Evolutionary conservation across 1,140 invertebrate species (phyloP), one percentile per base, ranked within the genome.

Genomic region (Bombus confusus): DNA sequence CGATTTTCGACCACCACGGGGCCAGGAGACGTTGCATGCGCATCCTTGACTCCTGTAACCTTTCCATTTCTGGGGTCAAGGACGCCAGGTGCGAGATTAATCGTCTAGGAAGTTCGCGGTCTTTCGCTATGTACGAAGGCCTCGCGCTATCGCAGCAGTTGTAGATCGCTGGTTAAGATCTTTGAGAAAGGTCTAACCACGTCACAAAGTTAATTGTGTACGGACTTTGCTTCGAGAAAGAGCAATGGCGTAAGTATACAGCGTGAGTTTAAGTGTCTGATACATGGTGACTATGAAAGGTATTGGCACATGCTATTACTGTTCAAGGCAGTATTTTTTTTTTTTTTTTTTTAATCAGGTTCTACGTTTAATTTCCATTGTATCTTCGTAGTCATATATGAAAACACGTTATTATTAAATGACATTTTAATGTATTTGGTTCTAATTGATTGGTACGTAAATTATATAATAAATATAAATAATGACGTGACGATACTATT

Each of bases 61-160:
- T 69, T 75, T 47, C 74, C 28, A 43, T 39, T 25, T 28, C 18
- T 43, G n/a, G 64, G 74, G 81, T 83, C 81, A 83, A 83, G 81
- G 81, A 15, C 81, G 81, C 43, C 81, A 83, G 73, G 81, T 83
- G 73, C 15, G 39, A 69, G 64, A 83, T 77, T 83, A 83, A 77
- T 77, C 74, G 62, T 59, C 64, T 28, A 57, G 74, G 62, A 77
- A 75, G 43, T 83, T 52, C 13, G 73, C 31, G 71, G 71, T 59
- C 80, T 74, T 52, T 62, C 41, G 59, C n/a, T 22, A 13, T 25
- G 59, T 52, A 31, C 69, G 80, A 68, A 77, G 62, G 81, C 39
- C 73, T 62, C 52, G 5, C 18, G 43, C 41, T 62, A 75, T 82
- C 59, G 43, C 47, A 22, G 47, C 18, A 52, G 47, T 52, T 22